A percentile compares a stretch with the other conserved stretches of the same genome.
phyloP scores from a whole-genome alignment of 2,888 invertebrate species.

The Oasisia sp. region DNA sequence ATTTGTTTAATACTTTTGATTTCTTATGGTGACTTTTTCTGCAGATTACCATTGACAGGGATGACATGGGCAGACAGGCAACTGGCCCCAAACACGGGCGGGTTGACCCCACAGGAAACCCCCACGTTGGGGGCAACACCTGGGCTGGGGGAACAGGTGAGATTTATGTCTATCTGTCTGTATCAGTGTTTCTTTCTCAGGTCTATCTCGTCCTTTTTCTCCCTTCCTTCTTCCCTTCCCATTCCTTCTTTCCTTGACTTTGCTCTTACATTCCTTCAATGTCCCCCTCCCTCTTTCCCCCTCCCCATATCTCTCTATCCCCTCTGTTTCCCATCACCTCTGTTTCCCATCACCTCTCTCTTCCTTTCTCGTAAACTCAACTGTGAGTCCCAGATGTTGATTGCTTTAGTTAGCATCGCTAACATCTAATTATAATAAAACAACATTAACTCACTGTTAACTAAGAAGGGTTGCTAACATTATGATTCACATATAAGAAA shows the following conservation, averaged over 20 bases:
- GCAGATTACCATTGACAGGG: slow-evolving; percentile 69
- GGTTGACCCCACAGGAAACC: slow-evolving; percentile 82
- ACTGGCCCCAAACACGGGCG: slow-evolving; percentile 90
- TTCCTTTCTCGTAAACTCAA: neutral
- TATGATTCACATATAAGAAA: neutral
- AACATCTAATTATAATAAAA: neutral
- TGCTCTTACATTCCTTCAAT: no score
- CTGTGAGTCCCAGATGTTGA: neutral
- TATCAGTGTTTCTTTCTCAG: neutral
- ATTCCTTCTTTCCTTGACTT: neutral
- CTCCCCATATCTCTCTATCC: neutral
- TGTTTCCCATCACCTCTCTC: neutral
- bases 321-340: neutral
- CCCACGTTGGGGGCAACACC: slow-evolving; percentile 95
- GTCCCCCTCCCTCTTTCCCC: neutral
- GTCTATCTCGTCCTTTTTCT: no score
- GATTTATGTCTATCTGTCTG: slow-evolving; percentile 30
- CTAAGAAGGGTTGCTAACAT: no score
- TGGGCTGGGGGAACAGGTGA: slow-evolving; percentile 94
- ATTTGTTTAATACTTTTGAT: neutral
- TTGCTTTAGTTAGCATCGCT: neutral
- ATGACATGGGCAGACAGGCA: slow-evolving; percentile 71
- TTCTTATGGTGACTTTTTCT: neutral
- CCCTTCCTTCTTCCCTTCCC: neutral
- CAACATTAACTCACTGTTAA: neutral